Conservation (phyloP, 2,888 invertebrate genomes). For the Temnothorax rugatulus region DNA sequence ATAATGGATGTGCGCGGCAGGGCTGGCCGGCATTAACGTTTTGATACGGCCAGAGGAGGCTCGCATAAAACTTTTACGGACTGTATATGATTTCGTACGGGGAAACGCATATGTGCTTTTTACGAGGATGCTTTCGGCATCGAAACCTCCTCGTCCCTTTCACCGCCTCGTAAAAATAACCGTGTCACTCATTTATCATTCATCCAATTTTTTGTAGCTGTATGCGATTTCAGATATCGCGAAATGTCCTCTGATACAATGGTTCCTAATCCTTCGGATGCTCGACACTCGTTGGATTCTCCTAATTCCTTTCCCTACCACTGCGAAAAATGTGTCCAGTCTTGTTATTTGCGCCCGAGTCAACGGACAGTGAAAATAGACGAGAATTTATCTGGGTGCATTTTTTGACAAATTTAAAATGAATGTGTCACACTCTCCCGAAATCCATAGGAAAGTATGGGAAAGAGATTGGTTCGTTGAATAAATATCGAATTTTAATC, state of each 20-base stretch:
- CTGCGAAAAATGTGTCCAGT: not conserved
- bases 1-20: constrained; percentile 50
- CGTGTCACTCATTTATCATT: constrained; percentile 15
- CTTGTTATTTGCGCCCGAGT: not conserved
- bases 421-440: not conserved
- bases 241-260: not conserved
- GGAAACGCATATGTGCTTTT: constrained; percentile 37
- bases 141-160: not conserved
- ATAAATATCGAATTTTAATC: not conserved
- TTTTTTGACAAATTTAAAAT: not conserved
- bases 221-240: not conserved
- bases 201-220: not conserved
- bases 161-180: constrained; percentile 34
- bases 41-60: constrained; percentile 31
- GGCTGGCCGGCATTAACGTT: constrained; percentile 26
- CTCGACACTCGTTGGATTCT: not conserved
- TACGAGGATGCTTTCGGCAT: constrained; percentile 33
- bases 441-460: not conserved
- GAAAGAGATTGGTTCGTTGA: not conserved
- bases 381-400: not conserved
- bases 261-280: not conserved
- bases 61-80: constrained; percentile 57
- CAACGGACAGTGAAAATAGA: not conserved
- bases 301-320: not conserved
- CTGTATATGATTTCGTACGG: constrained; percentile 29